Evolutionary conservation across 2,797 vertebrate species (phyloP).

Genomic region (Leuciscus waleckii): DNA sequence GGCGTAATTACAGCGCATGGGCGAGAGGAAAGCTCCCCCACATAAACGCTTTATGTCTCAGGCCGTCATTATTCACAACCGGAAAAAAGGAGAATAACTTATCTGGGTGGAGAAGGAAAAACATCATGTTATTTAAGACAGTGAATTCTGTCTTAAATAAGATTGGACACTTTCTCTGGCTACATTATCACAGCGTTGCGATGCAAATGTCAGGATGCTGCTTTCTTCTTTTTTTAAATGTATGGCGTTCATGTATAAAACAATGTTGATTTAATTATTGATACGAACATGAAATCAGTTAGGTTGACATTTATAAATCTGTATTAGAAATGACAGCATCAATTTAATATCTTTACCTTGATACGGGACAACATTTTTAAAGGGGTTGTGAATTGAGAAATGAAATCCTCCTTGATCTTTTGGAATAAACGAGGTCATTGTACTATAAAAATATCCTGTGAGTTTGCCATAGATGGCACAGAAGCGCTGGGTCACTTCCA

Average conservation of each 20-base stretch:
- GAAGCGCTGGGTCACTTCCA: conserved; percentile 18
- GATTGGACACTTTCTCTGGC: conserved; percentile 30
- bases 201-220: conserved; percentile 1
- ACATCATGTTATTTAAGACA: conserved; percentile 55
- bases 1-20: conserved; percentile 92
- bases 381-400: neutral
- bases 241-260: neutral
- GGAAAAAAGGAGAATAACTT: conserved; percentile 63
- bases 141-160: conserved; percentile 39
- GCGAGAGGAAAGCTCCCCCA: conserved; percentile 77
- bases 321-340: neutral
- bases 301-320: neutral
- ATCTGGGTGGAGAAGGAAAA: conserved; percentile 65
- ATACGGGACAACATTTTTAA: neutral
- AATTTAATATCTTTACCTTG: no score
- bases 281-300: neutral
- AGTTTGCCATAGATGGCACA: conserved; percentile 26
- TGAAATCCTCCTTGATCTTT: neutral
- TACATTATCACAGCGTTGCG: conserved; percentile 35
- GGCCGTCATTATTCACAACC: conserved; percentile 78
- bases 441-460: conserved; percentile 5
- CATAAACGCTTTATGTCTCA: conserved; percentile 84
- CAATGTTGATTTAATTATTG: neutral
- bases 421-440: neutral
- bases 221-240: neutral